Percentiles rank a stretch among this genome's conserved stretches.
Conservation (phyloP, 2,797 vertebrate genomes). For the Spinus olivaceus region DNA sequence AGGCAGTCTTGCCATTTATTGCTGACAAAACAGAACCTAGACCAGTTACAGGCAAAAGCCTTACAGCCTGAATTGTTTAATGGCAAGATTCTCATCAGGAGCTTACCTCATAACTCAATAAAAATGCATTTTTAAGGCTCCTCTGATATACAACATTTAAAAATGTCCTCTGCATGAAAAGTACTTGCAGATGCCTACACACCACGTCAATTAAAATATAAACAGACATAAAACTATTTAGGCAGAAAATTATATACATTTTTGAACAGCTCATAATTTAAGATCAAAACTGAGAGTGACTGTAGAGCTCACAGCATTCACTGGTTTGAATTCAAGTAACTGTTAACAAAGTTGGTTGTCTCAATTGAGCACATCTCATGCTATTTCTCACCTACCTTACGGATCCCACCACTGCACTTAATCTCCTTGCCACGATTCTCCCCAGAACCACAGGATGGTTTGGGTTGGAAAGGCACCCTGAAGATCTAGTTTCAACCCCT, state of each 20-base stretch:
- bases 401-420: background rate
- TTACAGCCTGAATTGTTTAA: background rate
- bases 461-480: background rate
- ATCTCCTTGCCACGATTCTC: background rate
- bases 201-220: background rate
- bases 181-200: background rate
- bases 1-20: background rate
- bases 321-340: background rate
- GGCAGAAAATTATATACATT: background rate
- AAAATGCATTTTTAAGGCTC: background rate
- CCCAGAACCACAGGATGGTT: background rate
- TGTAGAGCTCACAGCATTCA: background rate
- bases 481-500: background rate
- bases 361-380: background rate
- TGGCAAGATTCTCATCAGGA: background rate
- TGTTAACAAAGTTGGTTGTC: background rate
- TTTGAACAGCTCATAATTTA: background rate
- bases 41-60: background rate
- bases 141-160: background rate
- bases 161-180: background rate
- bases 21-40: background rate
- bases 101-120: background rate
- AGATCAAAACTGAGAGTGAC: background rate
- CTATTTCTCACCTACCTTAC: background rate
- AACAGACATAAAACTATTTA: constrained; percentile 18